Percentiles rank a stretch among this genome's conserved stretches.
Evolutionary conservation across 2,797 vertebrate genomes (phyloP).

Genomic region (Petrocephalus sullivani): DNA sequence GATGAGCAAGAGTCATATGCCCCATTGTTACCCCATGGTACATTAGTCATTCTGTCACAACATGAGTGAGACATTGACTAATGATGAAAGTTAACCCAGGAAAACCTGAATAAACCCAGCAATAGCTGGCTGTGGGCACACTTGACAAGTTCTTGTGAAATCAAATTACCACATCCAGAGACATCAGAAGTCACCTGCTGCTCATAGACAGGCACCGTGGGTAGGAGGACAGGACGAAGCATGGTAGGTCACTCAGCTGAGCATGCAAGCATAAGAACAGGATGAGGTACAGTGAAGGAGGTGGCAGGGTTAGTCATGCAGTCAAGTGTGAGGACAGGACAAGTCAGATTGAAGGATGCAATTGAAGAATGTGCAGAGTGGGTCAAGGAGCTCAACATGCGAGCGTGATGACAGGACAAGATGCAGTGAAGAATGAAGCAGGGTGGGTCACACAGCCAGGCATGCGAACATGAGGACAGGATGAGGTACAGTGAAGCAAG

Average conservation of each 20-base stretch:
- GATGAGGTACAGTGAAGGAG: too few species aligned
- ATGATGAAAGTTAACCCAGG: background rate
- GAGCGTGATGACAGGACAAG: background rate
- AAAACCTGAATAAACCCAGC: background rate
- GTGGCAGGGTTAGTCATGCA: background rate
- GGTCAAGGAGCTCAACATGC: background rate
- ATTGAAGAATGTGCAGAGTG: background rate
- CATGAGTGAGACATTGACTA: background rate
- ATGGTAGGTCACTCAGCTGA: background rate
- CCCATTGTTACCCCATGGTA: background rate
- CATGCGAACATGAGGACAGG: too few species aligned
- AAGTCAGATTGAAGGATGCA: background rate
- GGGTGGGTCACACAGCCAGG: background rate
- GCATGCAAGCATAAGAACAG: background rate
- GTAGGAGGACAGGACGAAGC: background rate
- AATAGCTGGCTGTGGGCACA: background rate
- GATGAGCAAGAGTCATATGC: background rate
- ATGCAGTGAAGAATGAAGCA: background rate
- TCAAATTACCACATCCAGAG: background rate
- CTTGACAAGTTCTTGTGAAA: background rate
- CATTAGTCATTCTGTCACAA: background rate
- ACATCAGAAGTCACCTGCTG: background rate
- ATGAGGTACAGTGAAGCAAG: too few species aligned
- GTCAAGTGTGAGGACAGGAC: background rate
- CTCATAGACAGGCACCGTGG: background rate